phyloP scores from a whole-genome alignment of 2,888 invertebrate species.

The Cerastoderma edule region DNA sequence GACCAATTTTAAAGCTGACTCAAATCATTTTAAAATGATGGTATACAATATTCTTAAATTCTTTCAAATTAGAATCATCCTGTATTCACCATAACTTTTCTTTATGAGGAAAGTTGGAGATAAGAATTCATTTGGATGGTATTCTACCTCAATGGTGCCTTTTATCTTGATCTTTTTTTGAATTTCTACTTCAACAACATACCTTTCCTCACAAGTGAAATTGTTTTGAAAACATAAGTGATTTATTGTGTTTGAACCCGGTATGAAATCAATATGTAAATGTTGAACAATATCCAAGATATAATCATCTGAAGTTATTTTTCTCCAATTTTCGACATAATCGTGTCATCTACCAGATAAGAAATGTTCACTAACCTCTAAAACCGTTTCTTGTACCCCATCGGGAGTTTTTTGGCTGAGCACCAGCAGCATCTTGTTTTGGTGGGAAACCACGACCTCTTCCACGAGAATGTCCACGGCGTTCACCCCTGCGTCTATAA shows the following conservation, averaged over 20 bases:
- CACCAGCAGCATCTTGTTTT: not conserved
- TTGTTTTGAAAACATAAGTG: not conserved
- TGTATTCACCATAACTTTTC: constrained; percentile 38
- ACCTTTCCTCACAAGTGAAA: constrained; percentile 19
- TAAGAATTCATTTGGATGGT: constrained; percentile 32
- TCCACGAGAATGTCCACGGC: constrained; percentile 22
- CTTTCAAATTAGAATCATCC: constrained; percentile 55
- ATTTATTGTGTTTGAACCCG: not conserved
- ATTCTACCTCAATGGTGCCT: constrained; percentile 30
- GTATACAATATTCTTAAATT: constrained; percentile 42
- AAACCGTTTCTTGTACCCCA: constrained; percentile 40
- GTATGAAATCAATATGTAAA: constrained; percentile 17
- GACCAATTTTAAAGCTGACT: constrained; percentile 42
- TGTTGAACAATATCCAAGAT: constrained; percentile 28
- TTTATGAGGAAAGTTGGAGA: constrained; percentile 52
- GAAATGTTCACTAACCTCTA: constrained; percentile 28
- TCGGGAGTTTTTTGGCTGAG: not conserved
- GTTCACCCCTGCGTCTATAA: constrained; percentile 17
- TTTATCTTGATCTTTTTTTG: constrained; percentile 27
- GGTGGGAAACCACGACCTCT: not conserved
- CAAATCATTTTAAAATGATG: constrained; percentile 64
- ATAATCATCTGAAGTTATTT: constrained; percentile 31
- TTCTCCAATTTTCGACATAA: constrained; percentile 48
- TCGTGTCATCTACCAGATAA: too few relatives aligned
- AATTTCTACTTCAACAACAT: constrained; percentile 32